A percentile compares a stretch with the other conserved stretches of the same genome.
Evolutionary conservation across 1,140 invertebrate species (phyloP).

Genomic region (Arctopsyche grandis): DNA sequence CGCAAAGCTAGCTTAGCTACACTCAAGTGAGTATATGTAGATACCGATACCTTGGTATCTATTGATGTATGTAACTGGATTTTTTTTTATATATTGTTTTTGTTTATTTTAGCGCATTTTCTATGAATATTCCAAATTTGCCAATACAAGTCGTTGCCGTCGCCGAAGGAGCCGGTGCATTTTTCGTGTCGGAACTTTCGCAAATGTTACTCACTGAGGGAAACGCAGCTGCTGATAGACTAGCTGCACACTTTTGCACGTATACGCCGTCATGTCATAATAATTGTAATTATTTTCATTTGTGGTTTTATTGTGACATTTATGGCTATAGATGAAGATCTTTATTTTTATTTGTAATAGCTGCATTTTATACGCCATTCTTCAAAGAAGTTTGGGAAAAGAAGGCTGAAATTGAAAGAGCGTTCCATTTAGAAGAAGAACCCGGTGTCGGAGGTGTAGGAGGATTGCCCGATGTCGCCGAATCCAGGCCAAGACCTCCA

Average conservation of each 20-base stretch:
- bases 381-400: constrained; percentile 96
- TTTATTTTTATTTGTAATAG: constrained; percentile 70
- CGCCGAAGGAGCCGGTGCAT: constrained; percentile 86
- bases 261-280: constrained; percentile 82
- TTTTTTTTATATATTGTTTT: constrained; percentile 9
- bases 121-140: constrained; percentile 92
- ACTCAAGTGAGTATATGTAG: constrained; percentile 77
- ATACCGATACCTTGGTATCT: not conserved
- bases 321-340: not conserved
- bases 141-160: constrained; percentile 96
- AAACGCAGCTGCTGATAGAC: constrained; percentile 89
- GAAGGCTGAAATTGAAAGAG: constrained; percentile 93
- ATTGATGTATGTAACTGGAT: constrained; percentile 23
- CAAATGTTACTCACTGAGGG: constrained; percentile 93
- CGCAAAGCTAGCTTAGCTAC: constrained; percentile 94
- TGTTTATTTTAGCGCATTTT: constrained; percentile 79
- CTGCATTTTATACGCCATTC: constrained; percentile 94
- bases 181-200: constrained; percentile 89
- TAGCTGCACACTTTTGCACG: constrained; percentile 94
- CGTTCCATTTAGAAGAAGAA: constrained; percentile 89
- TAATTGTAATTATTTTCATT: constrained; percentile 74
- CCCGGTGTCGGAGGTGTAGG: constrained; percentile 69
- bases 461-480: constrained; percentile 63
- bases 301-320: not conserved
- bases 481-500: constrained; percentile 69